Evolutionary conservation across 2,113 vertebrate genomes (phyloP).

Genomic region (Rostratula benghalensis): DNA sequence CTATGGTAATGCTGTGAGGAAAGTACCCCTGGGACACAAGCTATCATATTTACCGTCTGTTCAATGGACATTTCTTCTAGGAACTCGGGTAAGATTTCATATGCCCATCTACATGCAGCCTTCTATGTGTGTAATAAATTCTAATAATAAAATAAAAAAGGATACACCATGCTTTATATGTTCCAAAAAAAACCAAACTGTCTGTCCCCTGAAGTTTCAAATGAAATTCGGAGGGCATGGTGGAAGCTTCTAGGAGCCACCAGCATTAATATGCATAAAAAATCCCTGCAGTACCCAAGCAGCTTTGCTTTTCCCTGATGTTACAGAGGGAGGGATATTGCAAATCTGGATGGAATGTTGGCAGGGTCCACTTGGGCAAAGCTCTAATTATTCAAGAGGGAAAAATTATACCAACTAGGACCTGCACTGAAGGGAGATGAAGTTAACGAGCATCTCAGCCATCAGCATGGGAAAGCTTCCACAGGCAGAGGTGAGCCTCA

Average conservation of each 20-base stretch:
- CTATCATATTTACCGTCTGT: not conserved
- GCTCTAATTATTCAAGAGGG: not conserved
- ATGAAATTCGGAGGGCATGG: not conserved
- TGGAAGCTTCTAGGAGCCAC: not conserved
- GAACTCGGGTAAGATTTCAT: not conserved
- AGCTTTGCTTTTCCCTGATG: not conserved
- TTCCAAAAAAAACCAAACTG: not conserved
- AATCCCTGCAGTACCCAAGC: not conserved
- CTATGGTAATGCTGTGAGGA: not conserved
- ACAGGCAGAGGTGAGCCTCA: not conserved
- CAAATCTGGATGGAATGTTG: not conserved
- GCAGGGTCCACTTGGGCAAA: not conserved
- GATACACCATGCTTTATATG: not conserved
- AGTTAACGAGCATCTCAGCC: not conserved
- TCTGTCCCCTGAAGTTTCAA: not conserved
- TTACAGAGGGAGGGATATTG: not conserved
- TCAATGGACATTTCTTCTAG: not conserved
- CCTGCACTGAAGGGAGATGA: not conserved
- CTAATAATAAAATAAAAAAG: not conserved
- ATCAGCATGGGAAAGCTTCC: not conserved
- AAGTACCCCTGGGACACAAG: not conserved
- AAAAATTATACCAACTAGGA: not conserved
- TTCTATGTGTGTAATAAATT: not conserved
- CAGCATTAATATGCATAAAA: not conserved
- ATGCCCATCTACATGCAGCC: not conserved